Conservation (phyloP, 2,888 invertebrate species). For the Frankliniella fusca region DNA sequence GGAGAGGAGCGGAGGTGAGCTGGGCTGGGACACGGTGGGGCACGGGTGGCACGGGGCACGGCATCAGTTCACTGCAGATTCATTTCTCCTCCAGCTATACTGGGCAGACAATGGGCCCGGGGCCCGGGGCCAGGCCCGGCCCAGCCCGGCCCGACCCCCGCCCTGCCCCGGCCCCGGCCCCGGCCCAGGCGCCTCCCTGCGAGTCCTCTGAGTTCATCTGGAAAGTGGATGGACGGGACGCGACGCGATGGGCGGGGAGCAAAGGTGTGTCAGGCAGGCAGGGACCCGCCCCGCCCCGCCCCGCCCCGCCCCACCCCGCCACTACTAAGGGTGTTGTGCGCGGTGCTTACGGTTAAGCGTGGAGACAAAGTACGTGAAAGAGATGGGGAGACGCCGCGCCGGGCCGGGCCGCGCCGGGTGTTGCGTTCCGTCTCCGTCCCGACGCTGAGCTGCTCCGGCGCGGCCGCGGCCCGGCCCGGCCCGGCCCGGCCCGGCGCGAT, state of each 20-base stretch:
- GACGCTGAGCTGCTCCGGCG: background rate
- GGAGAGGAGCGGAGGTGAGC: background rate
- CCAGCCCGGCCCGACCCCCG: too few relatives aligned
- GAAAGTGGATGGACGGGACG: slow-evolving; percentile 1
- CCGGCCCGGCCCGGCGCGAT: background rate
- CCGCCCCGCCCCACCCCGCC: too few relatives aligned
- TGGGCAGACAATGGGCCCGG: background rate
- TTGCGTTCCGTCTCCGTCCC: too few relatives aligned
- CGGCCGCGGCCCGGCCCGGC: background rate
- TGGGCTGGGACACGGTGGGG: background rate
- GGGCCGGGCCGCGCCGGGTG: too few relatives aligned
- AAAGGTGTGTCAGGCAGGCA: background rate
- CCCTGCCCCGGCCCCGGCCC: too few relatives aligned
- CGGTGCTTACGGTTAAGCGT: too few relatives aligned
- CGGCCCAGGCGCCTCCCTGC: too few relatives aligned
- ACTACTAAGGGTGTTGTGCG: too few relatives aligned
- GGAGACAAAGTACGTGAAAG: too few relatives aligned
- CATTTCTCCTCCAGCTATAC: background rate
- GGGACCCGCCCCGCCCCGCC: too few relatives aligned
- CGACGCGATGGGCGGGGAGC: background rate
- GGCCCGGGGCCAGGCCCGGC: too few relatives aligned
- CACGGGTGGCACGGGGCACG: background rate
- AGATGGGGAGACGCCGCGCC: too few relatives aligned
- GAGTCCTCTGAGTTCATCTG: background rate
- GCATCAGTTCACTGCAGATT: slow-evolving; percentile 5